Evolutionary conservation across 2,113 vertebrate species (phyloP).

Genomic region (Gallinago jamesoni): DNA sequence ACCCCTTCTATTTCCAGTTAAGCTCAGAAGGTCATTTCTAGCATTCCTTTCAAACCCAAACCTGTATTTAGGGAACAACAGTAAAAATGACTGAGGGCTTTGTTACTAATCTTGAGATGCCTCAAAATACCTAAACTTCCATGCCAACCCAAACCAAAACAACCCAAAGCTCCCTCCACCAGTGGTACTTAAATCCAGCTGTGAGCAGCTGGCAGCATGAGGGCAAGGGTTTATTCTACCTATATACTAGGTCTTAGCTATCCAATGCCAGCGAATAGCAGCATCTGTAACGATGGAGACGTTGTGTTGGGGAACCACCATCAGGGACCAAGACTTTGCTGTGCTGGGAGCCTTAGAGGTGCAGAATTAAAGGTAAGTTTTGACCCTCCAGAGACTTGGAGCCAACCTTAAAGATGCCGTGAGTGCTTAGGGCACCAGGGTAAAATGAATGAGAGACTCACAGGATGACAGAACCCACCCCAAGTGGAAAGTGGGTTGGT

Average conservation of each 20-base stretch:
- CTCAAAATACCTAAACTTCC: neutral
- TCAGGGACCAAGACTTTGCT: neutral
- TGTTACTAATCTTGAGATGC: accelerated
- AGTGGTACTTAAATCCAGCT: neutral
- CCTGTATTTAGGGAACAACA: neutral
- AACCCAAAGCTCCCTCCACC: neutral
- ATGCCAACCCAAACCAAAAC: neutral
- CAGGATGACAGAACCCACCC: accelerated
- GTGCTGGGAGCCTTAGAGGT: accelerated
- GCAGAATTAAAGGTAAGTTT: neutral
- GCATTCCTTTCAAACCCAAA: neutral
- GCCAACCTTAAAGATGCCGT: neutral
- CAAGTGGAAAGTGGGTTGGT: neutral
- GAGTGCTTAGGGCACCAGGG: accelerated
- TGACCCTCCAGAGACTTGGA: neutral
- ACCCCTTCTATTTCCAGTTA: neutral
- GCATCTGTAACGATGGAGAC: neutral
- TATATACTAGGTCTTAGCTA: accelerated
- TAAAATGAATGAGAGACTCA: neutral
- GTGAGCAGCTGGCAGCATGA: neutral
- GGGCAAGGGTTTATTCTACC: neutral
- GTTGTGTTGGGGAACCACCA: neutral
- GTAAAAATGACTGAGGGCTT: accelerated
- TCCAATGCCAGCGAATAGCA: accelerated
- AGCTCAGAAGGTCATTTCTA: neutral